phyloP scores from a whole-genome alignment of 2,113 vertebrate species.

The Setophaga kirtlandii region DNA sequence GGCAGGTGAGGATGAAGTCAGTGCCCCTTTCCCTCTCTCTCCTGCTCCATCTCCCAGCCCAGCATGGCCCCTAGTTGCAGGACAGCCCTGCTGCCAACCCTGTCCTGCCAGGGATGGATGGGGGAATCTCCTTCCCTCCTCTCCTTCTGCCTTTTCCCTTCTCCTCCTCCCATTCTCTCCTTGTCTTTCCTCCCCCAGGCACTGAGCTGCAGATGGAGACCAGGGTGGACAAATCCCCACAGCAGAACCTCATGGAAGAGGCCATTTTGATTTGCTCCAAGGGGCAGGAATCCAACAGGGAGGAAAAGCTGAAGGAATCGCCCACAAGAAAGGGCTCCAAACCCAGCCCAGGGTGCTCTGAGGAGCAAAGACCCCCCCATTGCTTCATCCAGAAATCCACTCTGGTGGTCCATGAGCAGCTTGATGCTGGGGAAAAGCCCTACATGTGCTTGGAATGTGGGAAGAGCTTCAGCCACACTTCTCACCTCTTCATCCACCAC shows the following conservation, averaged over 20 bases:
- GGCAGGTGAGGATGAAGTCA: not conserved
- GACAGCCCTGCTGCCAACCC: fast-evolving
- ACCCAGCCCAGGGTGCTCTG: not conserved
- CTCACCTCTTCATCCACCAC: not conserved
- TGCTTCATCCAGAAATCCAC: not conserved
- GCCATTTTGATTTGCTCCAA: not conserved
- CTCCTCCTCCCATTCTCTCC: not conserved
- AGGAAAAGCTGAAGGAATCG: not conserved
- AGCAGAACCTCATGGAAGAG: not conserved
- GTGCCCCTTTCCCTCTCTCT: not conserved
- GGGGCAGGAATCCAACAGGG: not conserved
- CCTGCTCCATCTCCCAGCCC: not conserved
- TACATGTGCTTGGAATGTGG: not conserved
- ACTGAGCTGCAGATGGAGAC: not conserved
- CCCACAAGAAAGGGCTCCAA: not conserved
- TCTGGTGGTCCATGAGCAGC: not conserved
- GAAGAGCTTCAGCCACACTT: not conserved
- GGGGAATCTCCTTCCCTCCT: not conserved
- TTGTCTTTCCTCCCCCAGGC: not conserved
- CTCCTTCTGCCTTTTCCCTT: not conserved
- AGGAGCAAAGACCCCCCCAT: not conserved
- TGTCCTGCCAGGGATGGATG: not conserved
- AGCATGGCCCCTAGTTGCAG: fast-evolving
- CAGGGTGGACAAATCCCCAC: not conserved
- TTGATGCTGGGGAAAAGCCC: not conserved